A percentile compares a stretch with the other conserved stretches of the same genome.
Evolutionary conservation across 2,113 vertebrate species (phyloP).

Genomic region (Urocitellus parryii): DNA sequence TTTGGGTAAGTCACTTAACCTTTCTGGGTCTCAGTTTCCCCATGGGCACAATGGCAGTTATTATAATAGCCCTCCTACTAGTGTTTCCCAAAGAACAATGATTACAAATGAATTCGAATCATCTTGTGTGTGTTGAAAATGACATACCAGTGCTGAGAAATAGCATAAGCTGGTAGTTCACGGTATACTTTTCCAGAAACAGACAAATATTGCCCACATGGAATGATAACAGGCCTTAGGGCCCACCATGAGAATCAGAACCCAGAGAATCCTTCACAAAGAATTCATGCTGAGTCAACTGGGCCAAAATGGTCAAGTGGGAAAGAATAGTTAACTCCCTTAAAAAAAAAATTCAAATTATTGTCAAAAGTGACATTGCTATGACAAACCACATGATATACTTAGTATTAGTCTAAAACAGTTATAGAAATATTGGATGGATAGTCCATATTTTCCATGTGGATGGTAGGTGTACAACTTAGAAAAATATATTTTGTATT

Average conservation of each 20-base stretch:
- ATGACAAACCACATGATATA: background rate
- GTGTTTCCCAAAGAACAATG: slow-evolving; percentile 69
- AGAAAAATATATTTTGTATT: slow-evolving; percentile 72
- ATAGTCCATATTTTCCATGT: background rate
- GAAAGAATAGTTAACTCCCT: slow-evolving; percentile 67
- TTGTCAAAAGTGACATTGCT: slow-evolving; percentile 28
- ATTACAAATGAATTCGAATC: slow-evolving; percentile 86
- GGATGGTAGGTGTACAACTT: slow-evolving; percentile 62
- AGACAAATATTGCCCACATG: slow-evolving; percentile 74
- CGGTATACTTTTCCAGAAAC: slow-evolving; percentile 77
- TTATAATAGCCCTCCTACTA: slow-evolving; percentile 64
- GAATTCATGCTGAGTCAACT: background rate
- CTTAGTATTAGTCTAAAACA: background rate
- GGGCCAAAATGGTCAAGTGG: background rate
- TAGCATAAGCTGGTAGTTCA: slow-evolving; percentile 84
- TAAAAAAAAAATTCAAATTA: slow-evolving; percentile 74
- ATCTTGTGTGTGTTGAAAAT: slow-evolving; percentile 79
- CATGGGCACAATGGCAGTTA: slow-evolving; percentile 56
- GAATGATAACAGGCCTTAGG: slow-evolving; percentile 83
- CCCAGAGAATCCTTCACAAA: slow-evolving; percentile 67
- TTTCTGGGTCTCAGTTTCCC: slow-evolving; percentile 73
- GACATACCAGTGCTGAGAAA: slow-evolving; percentile 83
- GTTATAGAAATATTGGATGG: background rate
- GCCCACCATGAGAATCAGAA: slow-evolving; percentile 77
- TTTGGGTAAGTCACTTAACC: slow-evolving; percentile 77